Percentiles rank a stretch among this genome's conserved stretches.
Evolutionary conservation across 2,888 invertebrate genomes (phyloP).

Genomic region (Heliconius sara): DNA sequence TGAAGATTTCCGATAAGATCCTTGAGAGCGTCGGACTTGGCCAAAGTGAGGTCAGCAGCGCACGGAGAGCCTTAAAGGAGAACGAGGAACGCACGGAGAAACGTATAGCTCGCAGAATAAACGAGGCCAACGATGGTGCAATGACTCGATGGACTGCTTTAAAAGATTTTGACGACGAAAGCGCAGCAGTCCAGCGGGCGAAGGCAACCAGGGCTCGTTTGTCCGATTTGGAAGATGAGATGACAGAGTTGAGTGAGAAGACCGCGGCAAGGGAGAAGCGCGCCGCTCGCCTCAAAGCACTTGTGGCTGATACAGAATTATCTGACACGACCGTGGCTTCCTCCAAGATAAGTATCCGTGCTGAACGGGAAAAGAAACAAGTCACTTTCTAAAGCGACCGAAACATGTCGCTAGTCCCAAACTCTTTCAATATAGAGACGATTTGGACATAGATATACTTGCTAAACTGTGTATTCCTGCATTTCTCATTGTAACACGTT

Average conservation of each 20-base stretch:
- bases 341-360: constrained; percentile 70
- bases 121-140: constrained; percentile 64
- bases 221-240: constrained; percentile 89
- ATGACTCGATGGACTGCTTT: constrained; percentile 88
- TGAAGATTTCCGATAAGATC: constrained; percentile 86
- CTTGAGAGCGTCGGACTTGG: constrained; percentile 86
- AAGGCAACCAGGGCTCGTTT: constrained; percentile 87
- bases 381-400: constrained; percentile 72
- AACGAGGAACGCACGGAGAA: constrained; percentile 80
- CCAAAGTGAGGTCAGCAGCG: constrained; percentile 79
- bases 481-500: constrained; percentile 69
- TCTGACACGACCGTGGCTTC: constrained; percentile 65
- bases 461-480: constrained; percentile 70
- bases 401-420: constrained; percentile 43
- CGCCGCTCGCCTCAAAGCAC: constrained; percentile 87
- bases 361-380: constrained; percentile 79
- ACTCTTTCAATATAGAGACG: constrained; percentile 37
- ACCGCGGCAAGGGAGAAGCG: constrained; percentile 88
- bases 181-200: constrained; percentile 86
- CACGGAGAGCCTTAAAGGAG: constrained; percentile 76
- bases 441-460: constrained; percentile 66
- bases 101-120: constrained; percentile 74
- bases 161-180: constrained; percentile 76
- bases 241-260: constrained; percentile 88
- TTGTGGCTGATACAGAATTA: constrained; percentile 86